Base-by-base conservation (phyloP, 2,797 vertebrate genomes). In the Holocentrus rufus region DNA sequence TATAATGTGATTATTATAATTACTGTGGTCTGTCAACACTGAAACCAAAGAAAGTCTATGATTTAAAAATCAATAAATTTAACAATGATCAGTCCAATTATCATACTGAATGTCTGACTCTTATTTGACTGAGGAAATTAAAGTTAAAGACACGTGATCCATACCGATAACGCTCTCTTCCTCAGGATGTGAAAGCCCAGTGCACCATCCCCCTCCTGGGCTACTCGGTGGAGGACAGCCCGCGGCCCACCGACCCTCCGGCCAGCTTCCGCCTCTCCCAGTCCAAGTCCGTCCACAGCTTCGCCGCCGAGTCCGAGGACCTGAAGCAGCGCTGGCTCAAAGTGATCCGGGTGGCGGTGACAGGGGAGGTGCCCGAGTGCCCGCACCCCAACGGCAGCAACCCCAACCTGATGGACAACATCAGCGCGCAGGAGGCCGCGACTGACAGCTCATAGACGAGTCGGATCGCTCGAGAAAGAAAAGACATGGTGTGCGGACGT, bases 201-300 rank as follows among this genome's bases (percentile, higher is more conserved):
- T 95, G 95, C 67, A 96, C 96, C 14, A 97, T 99, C 82, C 98
- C 98, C 0, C 94, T 99, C n/a, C 85, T 99, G 85, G 98, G 98
- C 70, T 99, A 99, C 59, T 22, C 54, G 0, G 97, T 99, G 79
- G 96, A 98, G 0, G 96, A 98, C 49, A 85, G 88, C 39, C 77
- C 89, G 1, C 93, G 92, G 70, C 91, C 95, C 11, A 82, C 94
- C 0, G 98, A 99, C 86, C 88, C 93, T 55, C 95, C 96, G 0
- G 92, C 95, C 77, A 96, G 93, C 88, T 99, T 99, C 92, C 96
- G 93, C 82, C 93, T 99, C 85, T 94, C 96, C 44, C 98, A 99
- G 92, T 98, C 97, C 15, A 98, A 97, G 82, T 99, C 94, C 15
- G 88, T 95, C 69, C 97, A 99, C 92, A 96, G 92, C 92, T 99